Evolutionary conservation across 2,888 invertebrate species (phyloP), one percentile per base, ranked within the genome.

Genomic region (Anaspis maculata): DNA sequence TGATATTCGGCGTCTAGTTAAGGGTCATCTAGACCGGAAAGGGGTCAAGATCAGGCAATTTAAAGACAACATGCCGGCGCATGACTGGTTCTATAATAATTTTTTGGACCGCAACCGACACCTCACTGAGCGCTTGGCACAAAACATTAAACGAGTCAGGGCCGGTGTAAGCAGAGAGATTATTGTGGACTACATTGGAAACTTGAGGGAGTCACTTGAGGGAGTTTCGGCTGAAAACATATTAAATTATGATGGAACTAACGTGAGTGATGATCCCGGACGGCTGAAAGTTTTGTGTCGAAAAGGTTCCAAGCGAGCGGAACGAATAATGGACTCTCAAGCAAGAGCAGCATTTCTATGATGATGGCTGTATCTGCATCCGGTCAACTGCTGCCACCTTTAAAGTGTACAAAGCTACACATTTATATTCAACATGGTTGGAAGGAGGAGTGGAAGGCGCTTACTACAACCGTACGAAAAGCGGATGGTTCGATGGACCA

Each of bases 401-500:
- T 32, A 25, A 41, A 6, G 37, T 45, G 7, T 44, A 45, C 29
- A 45, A 39, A 29, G 25, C 37, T 24, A 28, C 31, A 22, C 37
- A 39, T 27, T 28, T 43, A 13, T 46, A 43, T 30, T 34, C 32
- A 31, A 37, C 34, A 13, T 46, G 43, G 39, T 27, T 36, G 23
- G 32, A 44, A 31, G 29, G 34, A 16, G 31, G 26, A 19, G 19
- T 19, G 9, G 19, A 19, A 19, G 19, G 19, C 19, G 27, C 48
- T 4, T 21, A 48, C 2, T 59, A 54, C 39, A 54, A 51, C 34
- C 28, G 48, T 11, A 44, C 42, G 4, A 39, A 41, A 33, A 43
- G 42, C 29, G 57, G 56, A 2, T 59, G 57, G 59, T 54, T 59
- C 40, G 52, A 60, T 31, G 12, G 13, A 5, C n/a, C n/a, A 13